Conservation (phyloP, 2,113 vertebrate genomes). For the Lophochroa leadbeateri region DNA sequence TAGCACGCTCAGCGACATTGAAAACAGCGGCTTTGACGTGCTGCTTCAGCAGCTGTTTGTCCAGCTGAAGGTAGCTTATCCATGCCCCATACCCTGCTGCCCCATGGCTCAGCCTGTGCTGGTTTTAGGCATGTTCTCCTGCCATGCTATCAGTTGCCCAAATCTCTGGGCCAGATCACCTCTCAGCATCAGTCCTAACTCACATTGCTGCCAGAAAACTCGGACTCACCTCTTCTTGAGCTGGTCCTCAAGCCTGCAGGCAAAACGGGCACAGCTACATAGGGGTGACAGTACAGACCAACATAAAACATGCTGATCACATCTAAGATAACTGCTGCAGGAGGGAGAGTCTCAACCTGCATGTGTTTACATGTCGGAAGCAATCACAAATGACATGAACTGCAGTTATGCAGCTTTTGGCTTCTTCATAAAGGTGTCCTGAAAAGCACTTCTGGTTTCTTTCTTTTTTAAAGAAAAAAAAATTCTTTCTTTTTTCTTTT, state of each 20-base stretch:
- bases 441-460: background rate
- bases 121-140: background rate
- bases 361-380: background rate
- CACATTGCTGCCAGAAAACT: background rate
- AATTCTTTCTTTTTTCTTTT: accelerated
- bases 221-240: background rate
- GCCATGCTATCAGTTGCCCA: background rate
- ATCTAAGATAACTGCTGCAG: background rate
- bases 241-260: background rate
- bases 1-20: constrained; percentile 69
- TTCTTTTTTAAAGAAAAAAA: background rate
- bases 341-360: background rate
- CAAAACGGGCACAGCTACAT: background rate
- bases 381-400: background rate
- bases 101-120: background rate
- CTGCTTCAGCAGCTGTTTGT: constrained; percentile 76
- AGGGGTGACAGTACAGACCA: background rate
- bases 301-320: background rate
- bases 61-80: constrained; percentile 77
- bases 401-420: background rate
- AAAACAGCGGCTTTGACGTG: constrained; percentile 61
- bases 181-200: background rate
- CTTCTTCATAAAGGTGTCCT: background rate
- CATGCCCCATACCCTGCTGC: background rate
- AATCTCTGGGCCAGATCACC: background rate